Evolutionary conservation across 2,113 vertebrate genomes (phyloP), one percentile per base, ranked within the genome.

Genomic region (Hypanus sabinus): DNA sequence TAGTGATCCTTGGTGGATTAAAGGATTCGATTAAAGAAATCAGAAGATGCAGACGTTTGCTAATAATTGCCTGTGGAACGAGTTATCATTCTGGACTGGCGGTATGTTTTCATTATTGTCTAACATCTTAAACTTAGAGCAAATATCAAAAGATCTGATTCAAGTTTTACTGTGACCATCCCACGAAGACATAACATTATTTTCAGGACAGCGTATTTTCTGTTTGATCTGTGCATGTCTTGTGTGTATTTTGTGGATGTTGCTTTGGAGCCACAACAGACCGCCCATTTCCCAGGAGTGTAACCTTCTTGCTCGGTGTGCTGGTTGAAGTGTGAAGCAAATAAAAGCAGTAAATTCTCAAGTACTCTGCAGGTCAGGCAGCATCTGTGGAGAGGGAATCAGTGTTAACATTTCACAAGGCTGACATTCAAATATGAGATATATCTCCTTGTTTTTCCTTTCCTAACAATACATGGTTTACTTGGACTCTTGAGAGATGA

Each of bases 11-110:
- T 46, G 94, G 94, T 9, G 94, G 94, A 57, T 57, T 94, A 38
- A 94, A 90, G 87, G 94, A 94, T 77, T 88, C 65, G n/a, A 94
- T 94, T 88, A 94, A 92, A 57, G 94, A 94, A 55, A 94, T 94
- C 87, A 27, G 94, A 75, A 83, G 94, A 27, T 94, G 94, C 73
- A 87, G 94, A 36, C 94, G 94, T 12, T 75, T 94, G 24, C 11
- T 94, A 73, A 88, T 94, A 75, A 94, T 94, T 36, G 94, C 80
- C 36, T 94, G 94, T 76, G 94, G 94, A 76, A 94, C 94, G 14
- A 94, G 94, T 38, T 94, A 94, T 24, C 94, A 94, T 24, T 60
- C 94, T 7, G 94, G 94, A 27, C 36, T 94, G 65, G 94, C 94
- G 83, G 94, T 94, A 87, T 10, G 87, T 57, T 88, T 73, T 30